Evolutionary conservation across 2,888 invertebrate genomes (phyloP).

Genomic region (Zeuzera pyrina): DNA sequence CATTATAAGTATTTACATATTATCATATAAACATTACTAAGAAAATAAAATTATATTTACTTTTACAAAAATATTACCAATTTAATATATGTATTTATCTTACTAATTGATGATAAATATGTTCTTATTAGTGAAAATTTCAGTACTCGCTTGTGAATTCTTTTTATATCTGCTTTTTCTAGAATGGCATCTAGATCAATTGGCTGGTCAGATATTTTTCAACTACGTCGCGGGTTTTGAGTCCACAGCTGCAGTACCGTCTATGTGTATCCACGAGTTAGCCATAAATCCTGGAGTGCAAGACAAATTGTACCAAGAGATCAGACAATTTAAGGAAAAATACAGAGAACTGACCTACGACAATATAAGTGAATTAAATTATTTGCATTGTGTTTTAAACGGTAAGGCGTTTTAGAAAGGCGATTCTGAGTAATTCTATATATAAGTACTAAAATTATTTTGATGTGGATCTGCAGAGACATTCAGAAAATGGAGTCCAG

Average conservation of each 20-base stretch:
- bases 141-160: too few species aligned
- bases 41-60: too few species aligned
- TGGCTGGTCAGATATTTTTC: conserved; percentile 55
- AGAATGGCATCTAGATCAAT: conserved; percentile 53
- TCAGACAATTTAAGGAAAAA: conserved; percentile 27
- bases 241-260: conserved; percentile 43
- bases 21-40: too few species aligned
- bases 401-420: too few species aligned
- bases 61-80: too few species aligned
- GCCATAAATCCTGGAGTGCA: conserved; percentile 54
- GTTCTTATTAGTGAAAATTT: too few species aligned
- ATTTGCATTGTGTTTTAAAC: conserved; percentile 44
- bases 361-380: conserved; percentile 35
- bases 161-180: too few species aligned
- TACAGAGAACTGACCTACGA: conserved; percentile 31
- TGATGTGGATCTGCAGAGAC: conserved; percentile 43
- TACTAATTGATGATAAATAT: too few species aligned
- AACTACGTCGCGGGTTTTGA: conserved; percentile 65
- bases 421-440: too few species aligned
- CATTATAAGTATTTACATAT: too few species aligned
- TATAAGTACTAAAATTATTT: too few species aligned
- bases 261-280: conserved; percentile 50
- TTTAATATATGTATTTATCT: too few species aligned
- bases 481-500: conserved; percentile 62
- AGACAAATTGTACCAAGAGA: conserved; percentile 47